phyloP scores from a whole-genome alignment of 2,113 vertebrate species.

The Platichthys stellatus region DNA sequence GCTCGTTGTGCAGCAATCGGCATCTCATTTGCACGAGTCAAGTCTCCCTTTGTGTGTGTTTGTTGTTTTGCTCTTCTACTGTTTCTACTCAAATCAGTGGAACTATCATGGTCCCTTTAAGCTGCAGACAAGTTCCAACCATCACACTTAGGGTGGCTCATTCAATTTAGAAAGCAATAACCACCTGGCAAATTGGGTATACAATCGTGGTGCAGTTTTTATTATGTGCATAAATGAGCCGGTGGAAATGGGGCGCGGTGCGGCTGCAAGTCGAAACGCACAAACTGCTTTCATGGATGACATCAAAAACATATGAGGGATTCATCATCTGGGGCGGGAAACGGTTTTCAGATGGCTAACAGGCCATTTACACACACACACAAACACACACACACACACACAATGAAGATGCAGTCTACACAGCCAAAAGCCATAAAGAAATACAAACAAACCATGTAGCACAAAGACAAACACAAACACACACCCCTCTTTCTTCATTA shows the following conservation, averaged over 20 bases:
- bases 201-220: conserved; percentile 69
- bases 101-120: conserved; percentile 68
- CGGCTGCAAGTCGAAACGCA: conserved; percentile 55
- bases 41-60: conserved; percentile 39
- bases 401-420: conserved; percentile 45
- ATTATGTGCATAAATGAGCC: conserved; percentile 77
- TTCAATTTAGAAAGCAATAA: conserved; percentile 80
- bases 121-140: conserved; percentile 63
- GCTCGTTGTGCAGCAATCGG: not conserved
- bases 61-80: conserved; percentile 50
- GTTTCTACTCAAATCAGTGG: conserved; percentile 56
- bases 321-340: conserved; percentile 72
- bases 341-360: conserved; percentile 79
- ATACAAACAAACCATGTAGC: conserved; percentile 63
- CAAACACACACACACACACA: conserved; percentile 27
- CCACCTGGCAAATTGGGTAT: conserved; percentile 78
- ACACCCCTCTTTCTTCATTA: conserved; percentile 29
- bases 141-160: conserved; percentile 76
- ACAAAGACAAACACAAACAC: conserved; percentile 52
- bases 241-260: conserved; percentile 64
- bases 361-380: conserved; percentile 62
- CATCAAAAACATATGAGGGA: conserved; percentile 77
- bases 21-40: conserved; percentile 33
- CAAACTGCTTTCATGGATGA: conserved; percentile 68
- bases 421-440: conserved; percentile 56